phyloP scores from a whole-genome alignment of 2,113 vertebrate genomes.

The Ictalurus punctatus region DNA sequence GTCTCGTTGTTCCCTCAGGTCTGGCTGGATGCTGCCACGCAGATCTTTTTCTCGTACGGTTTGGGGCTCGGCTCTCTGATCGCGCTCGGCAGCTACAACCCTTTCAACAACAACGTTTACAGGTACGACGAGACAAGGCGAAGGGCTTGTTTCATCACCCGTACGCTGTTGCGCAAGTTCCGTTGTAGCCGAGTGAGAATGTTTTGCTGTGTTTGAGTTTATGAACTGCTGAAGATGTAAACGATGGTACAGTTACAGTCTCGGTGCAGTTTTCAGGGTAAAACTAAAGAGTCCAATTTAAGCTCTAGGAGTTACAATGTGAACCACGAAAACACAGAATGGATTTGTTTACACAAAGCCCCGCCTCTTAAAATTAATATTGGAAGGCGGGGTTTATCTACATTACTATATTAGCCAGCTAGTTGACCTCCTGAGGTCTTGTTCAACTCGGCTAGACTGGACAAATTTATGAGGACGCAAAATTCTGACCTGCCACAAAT shows the following conservation, averaged over 20 bases:
- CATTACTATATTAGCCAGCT: not conserved
- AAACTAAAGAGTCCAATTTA: not conserved
- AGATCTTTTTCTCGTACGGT: constrained; percentile 99
- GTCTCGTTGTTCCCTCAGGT: constrained; percentile 74
- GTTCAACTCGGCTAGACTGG: not conserved
- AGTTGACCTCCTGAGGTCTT: not conserved
- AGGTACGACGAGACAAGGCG: constrained; percentile 70
- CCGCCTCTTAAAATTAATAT: not conserved
- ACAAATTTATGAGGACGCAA: not conserved
- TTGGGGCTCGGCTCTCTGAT: constrained; percentile 95
- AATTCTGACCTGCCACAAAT: not conserved
- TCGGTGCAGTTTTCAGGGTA: not conserved
- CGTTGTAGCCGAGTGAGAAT: not conserved
- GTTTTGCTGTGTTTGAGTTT: not conserved
- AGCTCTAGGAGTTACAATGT: not conserved
- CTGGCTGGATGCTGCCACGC: constrained; percentile 97
- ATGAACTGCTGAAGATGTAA: not conserved
- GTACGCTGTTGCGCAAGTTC: no score
- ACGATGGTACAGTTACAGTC: no score
- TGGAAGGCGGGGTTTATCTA: not conserved
- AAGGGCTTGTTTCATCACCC: not conserved
- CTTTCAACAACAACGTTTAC: constrained; percentile 98
- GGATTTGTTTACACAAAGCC: not conserved
- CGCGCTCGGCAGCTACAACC: constrained; percentile 96
- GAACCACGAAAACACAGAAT: not conserved